Percentiles rank a stretch among this genome's conserved stretches.
Conservation (phyloP, 2,888 invertebrate species). For the Miltochrista miniata region DNA sequence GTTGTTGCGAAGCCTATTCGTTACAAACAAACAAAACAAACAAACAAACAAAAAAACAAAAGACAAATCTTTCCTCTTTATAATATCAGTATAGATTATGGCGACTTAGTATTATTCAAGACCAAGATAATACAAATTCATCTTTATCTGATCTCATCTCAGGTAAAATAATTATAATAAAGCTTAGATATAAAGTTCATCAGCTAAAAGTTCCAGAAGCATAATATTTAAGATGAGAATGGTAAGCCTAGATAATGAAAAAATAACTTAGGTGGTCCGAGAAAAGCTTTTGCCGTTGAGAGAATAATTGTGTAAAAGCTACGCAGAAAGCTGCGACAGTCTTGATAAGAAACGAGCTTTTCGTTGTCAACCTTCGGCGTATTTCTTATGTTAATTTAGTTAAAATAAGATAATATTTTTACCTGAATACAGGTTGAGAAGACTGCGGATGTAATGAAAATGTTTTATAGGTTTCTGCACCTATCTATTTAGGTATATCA, state of each 20-base stretch:
- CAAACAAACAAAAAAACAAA: too few species aligned
- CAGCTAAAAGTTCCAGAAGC: neutral
- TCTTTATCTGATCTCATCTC: too few species aligned
- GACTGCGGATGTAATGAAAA: neutral
- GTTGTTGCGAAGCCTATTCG: too few species aligned
- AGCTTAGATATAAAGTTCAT: neutral
- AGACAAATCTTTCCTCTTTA: too few species aligned
- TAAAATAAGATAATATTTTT: neutral
- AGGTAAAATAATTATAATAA: neutral
- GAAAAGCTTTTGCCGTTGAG: neutral
- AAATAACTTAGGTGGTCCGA: constrained; percentile 2
- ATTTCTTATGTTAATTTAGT: neutral
- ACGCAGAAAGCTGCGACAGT: neutral
- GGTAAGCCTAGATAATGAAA: constrained; percentile 5
- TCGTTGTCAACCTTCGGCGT: neutral
- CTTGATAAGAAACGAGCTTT: constrained; percentile 4
- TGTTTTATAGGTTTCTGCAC: too few species aligned
- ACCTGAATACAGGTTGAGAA: too few species aligned
- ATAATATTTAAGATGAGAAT: neutral
- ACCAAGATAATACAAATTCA: too few species aligned
- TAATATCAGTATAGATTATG: too few species aligned
- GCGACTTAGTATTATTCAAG: too few species aligned
- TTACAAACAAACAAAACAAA: too few species aligned
- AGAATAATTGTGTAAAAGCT: neutral
- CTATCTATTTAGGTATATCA: too few species aligned